phyloP scores from a whole-genome alignment of 2,888 invertebrate genomes.

The Incurvaria masculella region DNA sequence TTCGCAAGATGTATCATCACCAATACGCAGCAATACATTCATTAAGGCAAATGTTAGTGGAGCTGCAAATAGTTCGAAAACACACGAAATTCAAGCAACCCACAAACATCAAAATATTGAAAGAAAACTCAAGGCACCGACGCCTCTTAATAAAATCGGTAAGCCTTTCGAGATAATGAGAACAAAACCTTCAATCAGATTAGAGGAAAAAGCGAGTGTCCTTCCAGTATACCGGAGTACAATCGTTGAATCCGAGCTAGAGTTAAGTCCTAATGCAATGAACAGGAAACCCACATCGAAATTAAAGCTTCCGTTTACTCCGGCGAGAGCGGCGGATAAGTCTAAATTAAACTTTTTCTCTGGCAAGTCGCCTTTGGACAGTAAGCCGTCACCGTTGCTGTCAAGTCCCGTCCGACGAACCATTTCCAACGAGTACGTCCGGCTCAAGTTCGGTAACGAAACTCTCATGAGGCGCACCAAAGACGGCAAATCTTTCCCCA shows the following conservation, averaged over 20 bases:
- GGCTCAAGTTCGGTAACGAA: constrained; percentile 43
- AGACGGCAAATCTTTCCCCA: constrained; percentile 44
- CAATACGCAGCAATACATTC: constrained; percentile 39
- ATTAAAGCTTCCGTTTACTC: constrained; percentile 44
- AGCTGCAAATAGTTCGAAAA: not conserved
- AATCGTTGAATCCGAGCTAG: constrained; percentile 27
- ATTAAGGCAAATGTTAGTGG: constrained; percentile 32
- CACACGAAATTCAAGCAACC: not conserved
- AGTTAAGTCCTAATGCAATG: constrained; percentile 21
- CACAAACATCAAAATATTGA: constrained; percentile 27
- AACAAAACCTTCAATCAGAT: constrained; percentile 26
- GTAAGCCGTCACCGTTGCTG: constrained; percentile 35
- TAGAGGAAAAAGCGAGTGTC: constrained; percentile 34
- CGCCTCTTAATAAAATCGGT: constrained; percentile 34
- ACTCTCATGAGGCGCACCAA: constrained; percentile 43
- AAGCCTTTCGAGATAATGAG: constrained; percentile 36
- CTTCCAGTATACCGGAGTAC: constrained; percentile 41
- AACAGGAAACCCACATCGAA: constrained; percentile 38
- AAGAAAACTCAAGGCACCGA: constrained; percentile 33
- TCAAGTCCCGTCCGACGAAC: constrained; percentile 44
- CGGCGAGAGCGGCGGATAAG: constrained; percentile 41
- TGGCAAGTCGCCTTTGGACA: constrained; percentile 29
- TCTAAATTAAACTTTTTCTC: constrained; percentile 46
- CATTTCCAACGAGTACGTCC: constrained; percentile 52
- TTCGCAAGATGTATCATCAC: constrained; percentile 27